Conservation (phyloP, 1,140 invertebrate species). For the Zaprionus nigranus region DNA sequence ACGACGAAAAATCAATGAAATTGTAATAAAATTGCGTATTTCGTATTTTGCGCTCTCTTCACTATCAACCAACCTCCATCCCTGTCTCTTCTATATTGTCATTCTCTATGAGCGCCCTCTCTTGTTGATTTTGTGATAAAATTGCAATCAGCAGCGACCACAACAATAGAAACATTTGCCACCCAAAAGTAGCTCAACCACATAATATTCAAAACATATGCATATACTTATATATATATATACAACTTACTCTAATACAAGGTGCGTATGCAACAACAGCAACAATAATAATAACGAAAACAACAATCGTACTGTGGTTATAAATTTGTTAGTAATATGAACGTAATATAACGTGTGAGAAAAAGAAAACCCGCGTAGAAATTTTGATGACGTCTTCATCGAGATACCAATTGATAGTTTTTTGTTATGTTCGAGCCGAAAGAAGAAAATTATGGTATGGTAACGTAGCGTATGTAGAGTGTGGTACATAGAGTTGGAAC, state of each 20-base stretch:
- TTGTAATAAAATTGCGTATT: conserved; percentile 81
- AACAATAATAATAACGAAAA: conserved; percentile 40
- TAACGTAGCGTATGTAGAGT: conserved; percentile 32
- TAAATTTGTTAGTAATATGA: conserved; percentile 45
- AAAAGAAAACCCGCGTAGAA: conserved; percentile 69
- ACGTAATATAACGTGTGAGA: conserved; percentile 58
- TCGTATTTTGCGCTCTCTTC: conserved; percentile 68
- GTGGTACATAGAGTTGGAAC: conserved; percentile 9
- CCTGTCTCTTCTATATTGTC: conserved; percentile 31
- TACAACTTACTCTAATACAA: conserved; percentile 51
- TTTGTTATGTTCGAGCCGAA: conserved; percentile 12
- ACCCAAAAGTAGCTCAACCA: conserved; percentile 53
- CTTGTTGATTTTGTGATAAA: conserved; percentile 82
- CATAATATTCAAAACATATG: conserved; percentile 41
- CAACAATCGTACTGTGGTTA: conserved; percentile 41
- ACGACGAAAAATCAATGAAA: conserved; percentile 80
- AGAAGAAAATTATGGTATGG: conserved; percentile 26
- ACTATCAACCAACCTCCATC: conserved; percentile 43
- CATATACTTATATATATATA: conserved; percentile 20
- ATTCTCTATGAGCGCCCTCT: conserved; percentile 42
- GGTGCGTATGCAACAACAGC: conserved; percentile 66
- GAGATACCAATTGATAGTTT: conserved; percentile 36
- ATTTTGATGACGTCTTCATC: conserved; percentile 77
- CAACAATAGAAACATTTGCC: conserved; percentile 62
- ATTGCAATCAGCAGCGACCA: conserved; percentile 72